Evolutionary conservation across 1,140 invertebrate species (phyloP).

Genomic region (Meloidogyne hapla): DNA sequence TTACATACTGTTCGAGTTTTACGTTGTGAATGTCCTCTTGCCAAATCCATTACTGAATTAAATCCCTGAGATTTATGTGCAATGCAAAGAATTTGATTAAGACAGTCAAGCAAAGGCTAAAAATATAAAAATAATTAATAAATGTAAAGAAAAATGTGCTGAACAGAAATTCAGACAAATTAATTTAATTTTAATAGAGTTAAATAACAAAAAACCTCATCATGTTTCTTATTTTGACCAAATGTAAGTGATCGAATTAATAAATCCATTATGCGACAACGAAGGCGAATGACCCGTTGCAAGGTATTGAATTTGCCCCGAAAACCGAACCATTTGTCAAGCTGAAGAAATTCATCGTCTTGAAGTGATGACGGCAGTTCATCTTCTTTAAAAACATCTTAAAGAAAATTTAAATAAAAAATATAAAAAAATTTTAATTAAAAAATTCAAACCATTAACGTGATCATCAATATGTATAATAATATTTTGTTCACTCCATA

Average conservation of each 20-base stretch:
- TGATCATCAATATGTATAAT: neutral
- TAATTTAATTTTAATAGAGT: no score
- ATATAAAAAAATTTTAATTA: conserved; percentile 19
- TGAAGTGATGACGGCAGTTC: conserved; percentile 6
- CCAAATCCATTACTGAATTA: neutral
- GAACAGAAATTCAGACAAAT: no score
- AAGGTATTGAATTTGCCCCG: conserved; percentile 33
- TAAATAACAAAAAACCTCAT: no score
- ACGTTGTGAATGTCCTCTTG: neutral
- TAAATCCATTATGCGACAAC: conserved; percentile 53
- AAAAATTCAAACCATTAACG: conserved; percentile 12
- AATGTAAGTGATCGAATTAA: conserved; percentile 40
- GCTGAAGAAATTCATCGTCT: conserved; percentile 29
- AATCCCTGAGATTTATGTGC: neutral
- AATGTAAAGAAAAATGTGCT: conserved; percentile 7
- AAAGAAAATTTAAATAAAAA: conserved; percentile 10
- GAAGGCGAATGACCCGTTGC: conserved; percentile 39
- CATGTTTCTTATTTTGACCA: conserved; percentile 5
- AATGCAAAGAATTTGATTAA: conserved; percentile 28
- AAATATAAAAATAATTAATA: conserved; percentile 11
- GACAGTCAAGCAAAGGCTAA: conserved; percentile 29
- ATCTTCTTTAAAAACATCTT: conserved; percentile 7
- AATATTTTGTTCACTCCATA: neutral
- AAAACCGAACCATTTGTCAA: conserved; percentile 44
- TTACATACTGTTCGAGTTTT: neutral